Evolutionary conservation across 1,140 invertebrate species (phyloP).

Genomic region (Drosophila arizonae): DNA sequence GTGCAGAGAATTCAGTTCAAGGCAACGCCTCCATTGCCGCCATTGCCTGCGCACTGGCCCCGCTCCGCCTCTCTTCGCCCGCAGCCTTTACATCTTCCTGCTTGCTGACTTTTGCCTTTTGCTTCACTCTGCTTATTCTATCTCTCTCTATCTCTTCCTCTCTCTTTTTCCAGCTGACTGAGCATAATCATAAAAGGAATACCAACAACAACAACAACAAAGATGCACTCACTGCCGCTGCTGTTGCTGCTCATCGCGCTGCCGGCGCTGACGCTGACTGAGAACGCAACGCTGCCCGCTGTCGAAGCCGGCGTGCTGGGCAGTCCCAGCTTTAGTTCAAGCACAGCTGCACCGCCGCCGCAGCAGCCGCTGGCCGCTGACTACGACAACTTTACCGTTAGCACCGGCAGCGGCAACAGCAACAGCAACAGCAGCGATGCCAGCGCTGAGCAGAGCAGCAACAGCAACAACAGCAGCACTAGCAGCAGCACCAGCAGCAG

Average conservation of each 20-base stretch:
- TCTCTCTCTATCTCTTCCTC: not conserved
- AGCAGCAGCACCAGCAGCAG: conserved; percentile 19
- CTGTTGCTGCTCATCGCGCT: conserved; percentile 52
- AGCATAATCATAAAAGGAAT: conserved; percentile 24
- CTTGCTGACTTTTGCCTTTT: conserved; percentile 24
- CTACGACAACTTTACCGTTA: conserved; percentile 12
- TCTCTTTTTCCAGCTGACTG: conserved; percentile 38
- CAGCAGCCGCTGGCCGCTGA: not conserved
- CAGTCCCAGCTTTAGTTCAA: conserved; percentile 22
- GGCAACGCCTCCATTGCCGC: conserved; percentile 58
- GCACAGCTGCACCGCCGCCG: conserved; percentile 19
- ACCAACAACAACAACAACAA: conserved; percentile 21
- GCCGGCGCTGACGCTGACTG: conserved; percentile 37
- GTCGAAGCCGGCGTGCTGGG: conserved; percentile 9
- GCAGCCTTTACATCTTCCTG: not conserved
- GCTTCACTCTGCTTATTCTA: conserved; percentile 1
- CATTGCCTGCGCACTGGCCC: conserved; percentile 19
- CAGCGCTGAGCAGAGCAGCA: conserved; percentile 9
- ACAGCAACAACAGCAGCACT: conserved; percentile 17
- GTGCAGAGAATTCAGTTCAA: conserved; percentile 67
- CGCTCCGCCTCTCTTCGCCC: not conserved
- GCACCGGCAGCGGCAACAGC: conserved; percentile 3
- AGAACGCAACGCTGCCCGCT: conserved; percentile 30
- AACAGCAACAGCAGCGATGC: not conserved
- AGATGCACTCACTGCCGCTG: conserved; percentile 41